A percentile compares a stretch with the other conserved stretches of the same genome.
phyloP scores from a whole-genome alignment of 2,888 invertebrate genomes.

The Trichopria drosophilae region DNA sequence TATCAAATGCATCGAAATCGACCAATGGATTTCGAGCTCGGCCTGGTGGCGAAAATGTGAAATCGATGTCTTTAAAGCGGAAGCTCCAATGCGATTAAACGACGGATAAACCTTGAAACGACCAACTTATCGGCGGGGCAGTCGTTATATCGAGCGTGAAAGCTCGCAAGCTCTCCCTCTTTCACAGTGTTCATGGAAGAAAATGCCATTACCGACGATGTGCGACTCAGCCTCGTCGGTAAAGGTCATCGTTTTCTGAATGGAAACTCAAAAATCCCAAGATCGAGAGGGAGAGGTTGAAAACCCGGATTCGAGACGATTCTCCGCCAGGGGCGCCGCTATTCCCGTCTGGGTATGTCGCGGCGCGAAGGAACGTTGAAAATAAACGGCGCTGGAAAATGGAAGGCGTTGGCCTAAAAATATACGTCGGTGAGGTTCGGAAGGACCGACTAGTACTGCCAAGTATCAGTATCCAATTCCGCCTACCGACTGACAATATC shows the following conservation, averaged over 20 bases:
- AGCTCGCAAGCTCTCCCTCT: no score
- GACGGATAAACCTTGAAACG: no score
- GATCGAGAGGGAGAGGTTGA: conserved; percentile 1
- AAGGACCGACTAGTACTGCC: conserved; percentile 39
- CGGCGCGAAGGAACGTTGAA: conserved; percentile 40
- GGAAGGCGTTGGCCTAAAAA: conserved; percentile 51
- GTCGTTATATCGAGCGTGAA: no score
- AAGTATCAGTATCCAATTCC: conserved; percentile 49
- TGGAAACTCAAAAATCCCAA: background rate
- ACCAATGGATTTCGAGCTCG: no score
- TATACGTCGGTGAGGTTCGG: conserved; percentile 44
- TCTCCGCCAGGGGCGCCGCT: conserved; percentile 38
- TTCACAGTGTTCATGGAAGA: no score
- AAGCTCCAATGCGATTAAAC: no score
- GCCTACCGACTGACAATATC: conserved; percentile 36
- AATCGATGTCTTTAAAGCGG: no score
- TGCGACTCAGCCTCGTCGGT: background rate
- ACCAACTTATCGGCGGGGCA: no score
- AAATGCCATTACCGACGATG: no score
- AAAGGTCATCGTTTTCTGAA: conserved; percentile 10
- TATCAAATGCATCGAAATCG: no score
- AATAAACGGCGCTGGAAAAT: conserved; percentile 55
- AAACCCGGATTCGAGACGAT: conserved; percentile 12
- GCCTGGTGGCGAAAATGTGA: no score
- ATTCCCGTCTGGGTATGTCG: conserved; percentile 33